Conservation (phyloP, 2,113 vertebrate species). For the Corythoichthys haematopterus region DNA sequence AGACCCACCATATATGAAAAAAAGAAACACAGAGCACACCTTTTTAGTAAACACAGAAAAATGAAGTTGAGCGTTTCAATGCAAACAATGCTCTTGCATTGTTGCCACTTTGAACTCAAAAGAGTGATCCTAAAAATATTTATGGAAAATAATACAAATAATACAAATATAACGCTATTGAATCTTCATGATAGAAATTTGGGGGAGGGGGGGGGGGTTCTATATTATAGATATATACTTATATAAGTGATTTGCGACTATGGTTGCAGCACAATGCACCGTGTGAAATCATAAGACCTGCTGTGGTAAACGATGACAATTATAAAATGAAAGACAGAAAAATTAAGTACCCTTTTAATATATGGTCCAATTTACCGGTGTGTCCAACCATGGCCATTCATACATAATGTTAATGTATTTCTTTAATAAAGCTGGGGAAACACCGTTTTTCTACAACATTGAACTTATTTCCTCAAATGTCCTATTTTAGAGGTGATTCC, state of each 20-base stretch:
- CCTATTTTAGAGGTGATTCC: not conserved
- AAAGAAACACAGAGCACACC: not conserved
- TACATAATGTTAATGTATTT: not conserved
- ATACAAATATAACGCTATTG: not conserved
- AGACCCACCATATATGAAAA: not conserved
- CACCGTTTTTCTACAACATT: not conserved
- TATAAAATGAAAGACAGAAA: not conserved
- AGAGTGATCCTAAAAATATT: not conserved
- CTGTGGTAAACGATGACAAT: not conserved
- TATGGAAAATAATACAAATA: not conserved
- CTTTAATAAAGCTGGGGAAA: not conserved
- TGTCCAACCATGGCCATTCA: not conserved
- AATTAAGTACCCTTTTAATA: not conserved
- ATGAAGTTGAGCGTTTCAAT: not conserved
- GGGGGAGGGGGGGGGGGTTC: no score
- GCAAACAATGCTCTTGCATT: constrained; percentile 1
- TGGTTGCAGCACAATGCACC: not conserved
- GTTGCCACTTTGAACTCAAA: not conserved
- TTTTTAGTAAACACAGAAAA: not conserved
- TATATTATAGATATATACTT: not conserved
- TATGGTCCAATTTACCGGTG: not conserved
- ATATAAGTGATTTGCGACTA: not conserved
- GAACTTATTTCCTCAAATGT: not conserved
- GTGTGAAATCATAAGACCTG: not conserved
- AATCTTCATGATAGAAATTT: not conserved